Conservation (phyloP, 2,113 vertebrate species). For the Balaenoptera acutorostrata region DNA sequence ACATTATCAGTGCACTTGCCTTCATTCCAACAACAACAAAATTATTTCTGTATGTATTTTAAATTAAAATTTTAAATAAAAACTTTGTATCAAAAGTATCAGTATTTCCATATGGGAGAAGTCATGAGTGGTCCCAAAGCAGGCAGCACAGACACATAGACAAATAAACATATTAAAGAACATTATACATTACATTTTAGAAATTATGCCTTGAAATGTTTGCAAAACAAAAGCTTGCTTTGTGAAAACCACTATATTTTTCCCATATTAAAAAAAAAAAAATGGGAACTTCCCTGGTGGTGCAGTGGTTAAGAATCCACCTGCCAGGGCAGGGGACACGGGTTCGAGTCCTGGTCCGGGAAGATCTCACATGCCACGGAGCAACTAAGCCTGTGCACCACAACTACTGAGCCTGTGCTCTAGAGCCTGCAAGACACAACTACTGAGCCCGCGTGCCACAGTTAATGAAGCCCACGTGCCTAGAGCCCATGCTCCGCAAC, state of each 20-base stretch:
- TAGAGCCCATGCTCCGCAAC: no score
- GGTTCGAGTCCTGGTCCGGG: no score
- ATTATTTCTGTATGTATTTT: slow-evolving; percentile 31
- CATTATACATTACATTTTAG: neutral
- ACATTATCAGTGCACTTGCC: neutral
- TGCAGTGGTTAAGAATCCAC: no score
- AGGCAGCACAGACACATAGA: neutral
- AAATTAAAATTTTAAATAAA: slow-evolving; percentile 24
- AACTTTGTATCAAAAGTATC: neutral
- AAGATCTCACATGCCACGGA: no score
- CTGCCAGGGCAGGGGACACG: no score
- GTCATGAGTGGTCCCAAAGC: neutral
- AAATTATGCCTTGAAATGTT: neutral
- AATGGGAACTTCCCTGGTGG: no score
- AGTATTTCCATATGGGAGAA: neutral
- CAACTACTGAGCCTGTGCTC: no score
- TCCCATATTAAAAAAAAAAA: neutral
- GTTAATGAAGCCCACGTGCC: no score
- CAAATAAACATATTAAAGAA: neutral
- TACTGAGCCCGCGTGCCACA: no score
- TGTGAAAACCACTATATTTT: neutral
- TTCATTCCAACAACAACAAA: slow-evolving; percentile 2
- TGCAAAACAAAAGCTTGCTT: neutral
- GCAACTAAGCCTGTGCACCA: no score
- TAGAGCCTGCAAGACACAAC: no score